Conservation (phyloP, 2,888 invertebrate genomes). For the Cephus runcator region DNA sequence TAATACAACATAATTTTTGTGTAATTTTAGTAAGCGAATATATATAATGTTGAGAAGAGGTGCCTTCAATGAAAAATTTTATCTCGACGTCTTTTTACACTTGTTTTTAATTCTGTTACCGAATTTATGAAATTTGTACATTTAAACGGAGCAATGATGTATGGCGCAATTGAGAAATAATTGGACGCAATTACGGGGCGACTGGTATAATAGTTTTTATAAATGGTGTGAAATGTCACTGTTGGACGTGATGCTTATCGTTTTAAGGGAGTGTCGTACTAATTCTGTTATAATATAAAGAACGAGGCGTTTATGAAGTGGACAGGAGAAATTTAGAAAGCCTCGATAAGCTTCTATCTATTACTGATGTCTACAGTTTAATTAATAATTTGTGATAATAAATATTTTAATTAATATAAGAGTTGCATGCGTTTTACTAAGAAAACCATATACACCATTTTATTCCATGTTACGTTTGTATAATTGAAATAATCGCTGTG, state of each 20-base stretch:
- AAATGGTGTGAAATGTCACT: background rate
- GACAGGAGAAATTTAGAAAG: background rate
- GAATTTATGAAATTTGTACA: no score
- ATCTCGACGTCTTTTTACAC: conserved; percentile 17
- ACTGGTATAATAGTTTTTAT: conserved; percentile 1
- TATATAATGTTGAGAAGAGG: conserved; percentile 45
- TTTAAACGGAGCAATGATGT: background rate
- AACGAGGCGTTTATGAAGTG: conserved; percentile 4
- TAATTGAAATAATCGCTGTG: no score
- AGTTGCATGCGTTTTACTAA: background rate
- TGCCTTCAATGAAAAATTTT: conserved; percentile 54
- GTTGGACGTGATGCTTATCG: conserved; percentile 2
- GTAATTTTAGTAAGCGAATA: conserved; percentile 53
- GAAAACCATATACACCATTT: no score
- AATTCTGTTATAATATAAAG: background rate
- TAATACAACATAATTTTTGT: conserved; percentile 58
- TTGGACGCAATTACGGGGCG: background rate
- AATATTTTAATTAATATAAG: conserved; percentile 52
- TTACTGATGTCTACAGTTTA: conserved; percentile 50
- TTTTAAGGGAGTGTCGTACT: no score
- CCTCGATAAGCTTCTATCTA: conserved; percentile 48
- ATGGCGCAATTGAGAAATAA: conserved; percentile 5
- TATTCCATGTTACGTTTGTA: no score
- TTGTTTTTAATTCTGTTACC: no score
- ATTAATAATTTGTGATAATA: conserved; percentile 64